These are phyloP conservation scores for Tapera naevia DNA, from an alignment of 2,797 vertebrate genomes.

Conservation along the genomic window DNA sequence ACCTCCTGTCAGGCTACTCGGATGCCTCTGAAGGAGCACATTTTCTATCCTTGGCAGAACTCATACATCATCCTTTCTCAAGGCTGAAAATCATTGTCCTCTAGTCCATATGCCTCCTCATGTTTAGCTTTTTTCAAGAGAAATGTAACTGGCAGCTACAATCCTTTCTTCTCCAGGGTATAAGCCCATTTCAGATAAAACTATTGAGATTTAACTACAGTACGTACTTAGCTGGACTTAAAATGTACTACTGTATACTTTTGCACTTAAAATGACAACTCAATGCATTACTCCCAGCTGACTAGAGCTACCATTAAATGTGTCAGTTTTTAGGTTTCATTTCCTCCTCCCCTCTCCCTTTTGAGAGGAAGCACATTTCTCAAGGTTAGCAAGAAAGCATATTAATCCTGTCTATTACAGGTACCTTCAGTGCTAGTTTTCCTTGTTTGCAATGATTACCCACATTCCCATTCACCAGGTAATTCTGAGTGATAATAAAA, in stretches of 20 bases:
- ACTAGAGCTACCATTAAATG: not conserved
- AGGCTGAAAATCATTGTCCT: not conserved
- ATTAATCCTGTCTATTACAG: not conserved
- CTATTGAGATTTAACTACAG: not conserved
- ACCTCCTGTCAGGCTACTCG: not conserved
- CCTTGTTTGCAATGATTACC: not conserved
- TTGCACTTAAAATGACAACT: not conserved
- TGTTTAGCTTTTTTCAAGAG: constrained; percentile 4
- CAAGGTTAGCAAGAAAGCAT: not conserved
- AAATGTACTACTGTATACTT: not conserved
- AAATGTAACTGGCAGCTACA: not conserved
- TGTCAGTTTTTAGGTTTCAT: not conserved
- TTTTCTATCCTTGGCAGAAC: not conserved
- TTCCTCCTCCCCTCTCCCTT: not conserved
- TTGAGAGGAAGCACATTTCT: not conserved
- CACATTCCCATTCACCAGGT: not conserved
- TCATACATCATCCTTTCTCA: not conserved
- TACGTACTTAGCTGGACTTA: not conserved
- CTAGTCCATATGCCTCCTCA: not conserved
- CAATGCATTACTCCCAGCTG: not conserved
- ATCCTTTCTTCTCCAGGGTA: not conserved
- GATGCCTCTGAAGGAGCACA: not conserved
- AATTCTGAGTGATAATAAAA: not conserved
- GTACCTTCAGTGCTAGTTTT: not conserved
- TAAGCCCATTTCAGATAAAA: not conserved